Evolutionary conservation across 2,888 invertebrate genomes (phyloP).

Genomic region (Eilema griseolum): DNA sequence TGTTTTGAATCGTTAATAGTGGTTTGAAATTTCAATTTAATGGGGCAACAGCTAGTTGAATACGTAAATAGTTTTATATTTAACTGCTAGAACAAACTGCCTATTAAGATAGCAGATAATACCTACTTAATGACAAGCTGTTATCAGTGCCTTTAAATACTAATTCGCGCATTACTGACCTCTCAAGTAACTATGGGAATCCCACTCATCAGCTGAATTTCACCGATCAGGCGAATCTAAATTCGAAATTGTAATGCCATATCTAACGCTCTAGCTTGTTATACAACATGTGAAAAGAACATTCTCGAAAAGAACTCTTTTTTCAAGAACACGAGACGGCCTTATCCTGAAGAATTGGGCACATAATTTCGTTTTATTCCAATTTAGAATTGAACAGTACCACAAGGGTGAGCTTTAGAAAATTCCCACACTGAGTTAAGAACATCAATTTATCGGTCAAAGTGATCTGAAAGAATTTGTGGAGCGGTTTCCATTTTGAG

Average conservation of each 20-base stretch:
- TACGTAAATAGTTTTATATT: not conserved
- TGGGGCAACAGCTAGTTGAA: slow-evolving; percentile 20
- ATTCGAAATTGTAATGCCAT: too few species aligned
- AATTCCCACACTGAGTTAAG: slow-evolving; percentile 38
- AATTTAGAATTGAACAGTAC: not conserved
- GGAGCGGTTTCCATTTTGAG: slow-evolving; percentile 27
- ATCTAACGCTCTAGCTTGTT: too few species aligned
- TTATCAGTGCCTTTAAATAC: not conserved
- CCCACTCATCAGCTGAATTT: too few species aligned
- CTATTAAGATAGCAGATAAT: not conserved
- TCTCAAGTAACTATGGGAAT: too few species aligned
- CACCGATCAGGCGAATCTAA: too few species aligned
- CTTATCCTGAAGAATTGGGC: slow-evolving; percentile 6
- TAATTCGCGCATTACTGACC: too few species aligned
- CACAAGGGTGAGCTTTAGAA: slow-evolving; percentile 26
- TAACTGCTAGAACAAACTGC: not conserved
- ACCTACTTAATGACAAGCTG: too few species aligned
- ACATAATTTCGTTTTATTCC: slow-evolving; percentile 19
- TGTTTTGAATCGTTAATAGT: slow-evolving; percentile 44
- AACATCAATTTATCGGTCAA: slow-evolving; percentile 76
- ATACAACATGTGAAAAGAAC: not conserved
- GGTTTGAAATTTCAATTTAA: slow-evolving; percentile 38
- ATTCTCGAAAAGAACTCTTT: not conserved
- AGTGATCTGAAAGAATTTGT: slow-evolving; percentile 60
- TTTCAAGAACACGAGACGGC: too few species aligned